These are phyloP conservation scores for Phymanthus crucifer DNA, from an alignment of 92 coral and sea anemone species.

Conservation along the genomic window DNA sequence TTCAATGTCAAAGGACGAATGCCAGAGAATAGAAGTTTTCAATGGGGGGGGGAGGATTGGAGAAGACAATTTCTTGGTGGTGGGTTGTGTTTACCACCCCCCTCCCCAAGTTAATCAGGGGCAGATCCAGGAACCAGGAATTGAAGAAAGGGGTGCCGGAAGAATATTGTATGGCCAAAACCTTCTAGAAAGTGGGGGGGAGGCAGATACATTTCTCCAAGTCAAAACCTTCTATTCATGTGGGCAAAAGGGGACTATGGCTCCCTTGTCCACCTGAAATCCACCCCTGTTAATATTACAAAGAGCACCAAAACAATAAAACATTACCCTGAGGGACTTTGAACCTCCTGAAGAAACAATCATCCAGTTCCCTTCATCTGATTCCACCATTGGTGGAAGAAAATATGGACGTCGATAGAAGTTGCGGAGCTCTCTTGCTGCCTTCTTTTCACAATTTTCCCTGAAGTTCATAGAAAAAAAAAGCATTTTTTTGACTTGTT, in stretches of 20 bases:
- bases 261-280: neutral
- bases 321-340: constrained; percentile 55
- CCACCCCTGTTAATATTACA: neutral
- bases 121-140: too few relatives aligned
- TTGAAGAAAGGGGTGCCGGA: too few relatives aligned
- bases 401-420: constrained; percentile 93
- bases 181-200: too few relatives aligned
- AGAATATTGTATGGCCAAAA: too few relatives aligned
- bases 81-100: too few relatives aligned
- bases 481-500: neutral
- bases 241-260: too few relatives aligned
- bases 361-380: constrained; percentile 85
- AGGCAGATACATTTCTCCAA: too few relatives aligned
- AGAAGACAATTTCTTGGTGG: too few relatives aligned
- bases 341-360: constrained; percentile 70
- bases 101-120: too few relatives aligned
- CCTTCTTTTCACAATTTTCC: constrained; percentile 84
- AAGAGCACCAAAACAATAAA: neutral
- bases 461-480: constrained; percentile 14
- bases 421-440: constrained; percentile 79
- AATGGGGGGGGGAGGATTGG: neutral
- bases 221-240: too few relatives aligned
- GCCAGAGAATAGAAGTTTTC: neutral
- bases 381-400: constrained; percentile 95
- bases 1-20: neutral